phyloP scores from a whole-genome alignment of 2,113 vertebrate species.

The Ictidomys tridecemlineatus region DNA sequence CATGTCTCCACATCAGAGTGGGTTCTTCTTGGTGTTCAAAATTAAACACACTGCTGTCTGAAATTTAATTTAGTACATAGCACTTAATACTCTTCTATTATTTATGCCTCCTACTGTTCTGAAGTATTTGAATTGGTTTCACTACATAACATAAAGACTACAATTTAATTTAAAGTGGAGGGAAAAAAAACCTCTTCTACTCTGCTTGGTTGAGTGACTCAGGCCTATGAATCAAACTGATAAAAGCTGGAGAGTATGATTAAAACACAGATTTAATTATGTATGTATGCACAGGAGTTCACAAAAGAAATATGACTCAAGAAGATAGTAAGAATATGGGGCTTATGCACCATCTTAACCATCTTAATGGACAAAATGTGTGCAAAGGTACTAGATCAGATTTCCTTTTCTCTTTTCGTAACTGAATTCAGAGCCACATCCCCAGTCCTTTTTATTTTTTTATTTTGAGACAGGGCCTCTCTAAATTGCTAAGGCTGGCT shows the following conservation, averaged over 20 bases:
- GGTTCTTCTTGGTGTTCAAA: constrained; percentile 9
- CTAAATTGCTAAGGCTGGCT: too few species aligned
- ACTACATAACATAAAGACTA: constrained; percentile 12
- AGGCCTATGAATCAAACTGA: neutral
- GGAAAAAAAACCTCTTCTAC: neutral
- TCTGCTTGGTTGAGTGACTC: neutral
- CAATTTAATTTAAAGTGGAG: neutral
- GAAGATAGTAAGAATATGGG: neutral
- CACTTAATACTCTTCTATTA: constrained; percentile 32
- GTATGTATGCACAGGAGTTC: neutral
- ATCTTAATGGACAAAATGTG: neutral
- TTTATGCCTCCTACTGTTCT: constrained; percentile 56
- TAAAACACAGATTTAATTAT: neutral
- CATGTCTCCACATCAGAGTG: neutral
- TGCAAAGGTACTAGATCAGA: neutral
- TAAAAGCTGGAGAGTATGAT: neutral
- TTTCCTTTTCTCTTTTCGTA: neutral
- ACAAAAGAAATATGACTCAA: neutral
- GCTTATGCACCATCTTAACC: neutral
- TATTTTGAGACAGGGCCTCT: too few species aligned
- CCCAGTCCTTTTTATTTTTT: too few species aligned
- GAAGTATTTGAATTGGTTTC: constrained; percentile 44
- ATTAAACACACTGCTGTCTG: neutral
- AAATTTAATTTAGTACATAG: constrained; percentile 37
- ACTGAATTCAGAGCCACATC: too few species aligned